phyloP scores from a whole-genome alignment of 2,797 vertebrate genomes.

The Protosalanx chinensis region DNA sequence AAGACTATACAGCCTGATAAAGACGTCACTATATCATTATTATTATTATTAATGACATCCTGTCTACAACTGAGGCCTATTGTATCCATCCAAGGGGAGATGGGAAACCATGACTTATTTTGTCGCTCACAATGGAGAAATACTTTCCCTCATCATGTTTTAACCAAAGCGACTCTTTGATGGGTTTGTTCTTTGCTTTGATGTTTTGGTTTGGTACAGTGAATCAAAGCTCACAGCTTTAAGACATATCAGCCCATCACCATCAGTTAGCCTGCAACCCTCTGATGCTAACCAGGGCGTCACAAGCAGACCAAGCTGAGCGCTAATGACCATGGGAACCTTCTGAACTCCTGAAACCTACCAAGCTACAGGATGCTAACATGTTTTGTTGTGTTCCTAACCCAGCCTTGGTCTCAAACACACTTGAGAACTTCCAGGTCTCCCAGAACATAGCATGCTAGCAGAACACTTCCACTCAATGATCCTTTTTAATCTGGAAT shows the following conservation, averaged over 20 bases:
- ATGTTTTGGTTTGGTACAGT: not conserved
- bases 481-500: not conserved
- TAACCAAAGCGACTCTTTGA: not conserved
- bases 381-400: not conserved
- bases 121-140: not conserved
- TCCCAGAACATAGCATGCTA: not conserved
- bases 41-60: too few relatives aligned
- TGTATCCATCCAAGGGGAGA: too few relatives aligned
- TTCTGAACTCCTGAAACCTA: not conserved
- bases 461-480: not conserved
- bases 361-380: not conserved
- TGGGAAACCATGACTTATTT: not conserved
- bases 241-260: slow-evolving; percentile 8
- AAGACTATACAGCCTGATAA: too few relatives aligned
- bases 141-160: not conserved
- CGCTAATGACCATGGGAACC: not conserved
- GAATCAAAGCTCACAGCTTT: not conserved
- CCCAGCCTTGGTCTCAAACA: not conserved
- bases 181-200: not conserved
- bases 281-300: not conserved
- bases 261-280: not conserved
- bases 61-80: too few relatives aligned
- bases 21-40: too few relatives aligned
- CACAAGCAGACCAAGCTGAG: not conserved
- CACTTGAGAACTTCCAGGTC: not conserved